These are phyloP conservation scores for Cenopis cana DNA, from an alignment of 2,888 invertebrate species.

Conservation along the genomic window DNA sequence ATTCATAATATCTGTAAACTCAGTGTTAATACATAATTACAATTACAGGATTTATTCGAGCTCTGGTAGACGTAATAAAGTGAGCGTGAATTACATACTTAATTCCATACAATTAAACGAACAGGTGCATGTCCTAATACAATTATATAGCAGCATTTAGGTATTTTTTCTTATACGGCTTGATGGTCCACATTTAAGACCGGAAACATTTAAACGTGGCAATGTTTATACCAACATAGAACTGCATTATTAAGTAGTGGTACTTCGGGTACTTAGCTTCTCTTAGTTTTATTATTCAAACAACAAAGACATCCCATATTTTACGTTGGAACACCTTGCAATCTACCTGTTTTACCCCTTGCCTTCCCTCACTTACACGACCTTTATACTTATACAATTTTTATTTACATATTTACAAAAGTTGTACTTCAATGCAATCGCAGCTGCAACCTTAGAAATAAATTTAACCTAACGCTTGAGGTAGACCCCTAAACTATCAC, in stretches of 20 bases:
- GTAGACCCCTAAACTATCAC: slow-evolving; percentile 50
- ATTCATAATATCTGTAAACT: neutral
- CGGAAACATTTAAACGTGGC: neutral
- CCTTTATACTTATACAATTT: slow-evolving; percentile 45
- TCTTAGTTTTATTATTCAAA: slow-evolving; percentile 15
- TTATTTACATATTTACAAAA: slow-evolving; percentile 68
- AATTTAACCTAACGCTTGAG: slow-evolving; percentile 41
- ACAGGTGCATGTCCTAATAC: neutral
- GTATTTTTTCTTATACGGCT: neutral
- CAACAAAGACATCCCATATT: slow-evolving; percentile 46
- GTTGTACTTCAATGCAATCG: slow-evolving; percentile 48
- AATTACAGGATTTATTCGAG: neutral
- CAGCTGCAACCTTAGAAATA: slow-evolving; percentile 49
- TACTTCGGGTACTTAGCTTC: neutral
- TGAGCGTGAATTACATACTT: neutral
- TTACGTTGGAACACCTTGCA: slow-evolving; percentile 24
- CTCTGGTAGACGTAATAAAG: neutral
- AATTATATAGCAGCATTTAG: neutral
- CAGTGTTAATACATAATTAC: neutral
- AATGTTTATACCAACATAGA: neutral
- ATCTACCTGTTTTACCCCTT: slow-evolving; percentile 56
- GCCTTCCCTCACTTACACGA: slow-evolving; percentile 58
- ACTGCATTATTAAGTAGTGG: no score
- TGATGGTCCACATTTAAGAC: neutral
- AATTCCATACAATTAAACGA: neutral